Base-by-base conservation (phyloP, 1,140 invertebrate genomes). In the Calephelis nemesis region DNA sequence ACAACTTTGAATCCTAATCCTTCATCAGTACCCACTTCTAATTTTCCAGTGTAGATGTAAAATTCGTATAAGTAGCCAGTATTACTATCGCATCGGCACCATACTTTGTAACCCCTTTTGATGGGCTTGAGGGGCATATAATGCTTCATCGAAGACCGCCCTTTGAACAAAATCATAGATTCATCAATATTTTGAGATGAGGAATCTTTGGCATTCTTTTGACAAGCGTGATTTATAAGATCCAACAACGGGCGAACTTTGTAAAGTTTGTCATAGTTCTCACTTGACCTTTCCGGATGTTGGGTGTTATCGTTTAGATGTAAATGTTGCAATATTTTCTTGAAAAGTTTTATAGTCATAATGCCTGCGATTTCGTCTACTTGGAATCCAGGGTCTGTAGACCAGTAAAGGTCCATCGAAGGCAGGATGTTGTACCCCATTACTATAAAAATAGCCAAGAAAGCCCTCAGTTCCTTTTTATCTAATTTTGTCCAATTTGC, bases 41-140 rank as follows among this genome's bases (percentile, higher is more conserved):
- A 45, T 60, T 75, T 75, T 7, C 67, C 69, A 50, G 71, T 73
- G 45, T 75, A 75, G 52, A 75, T 49, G 10, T 71, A 8, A 63
- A 67, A 73, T 11, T 67, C 6, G 30, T 69, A 73, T 11, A 73
- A 12, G 62, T 73, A 73, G 10, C 69, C 69, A 12, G 71, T 73
- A 42, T 11, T n/a, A 39, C 68, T 70, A 13, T 75, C 74, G 42
- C 60, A 52, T 13, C 73, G 13, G 15, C 42, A 45, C 84, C 90
- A 93, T 30, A 89, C 64, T 74, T 87, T 91, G 47, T 84, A 87
- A 6, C 84, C 89, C 74, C 88, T 71, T 78, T 93, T 92, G 19
- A 88, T 87, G 30, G 86, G 87, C 78, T 93, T 93, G 62, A 76
- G 74, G 47, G 87, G 85, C 65, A 82, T 83, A 69, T 91, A 93